Base-by-base conservation (phyloP, 2,888 invertebrate genomes). In the Sepiola atlantica region DNA sequence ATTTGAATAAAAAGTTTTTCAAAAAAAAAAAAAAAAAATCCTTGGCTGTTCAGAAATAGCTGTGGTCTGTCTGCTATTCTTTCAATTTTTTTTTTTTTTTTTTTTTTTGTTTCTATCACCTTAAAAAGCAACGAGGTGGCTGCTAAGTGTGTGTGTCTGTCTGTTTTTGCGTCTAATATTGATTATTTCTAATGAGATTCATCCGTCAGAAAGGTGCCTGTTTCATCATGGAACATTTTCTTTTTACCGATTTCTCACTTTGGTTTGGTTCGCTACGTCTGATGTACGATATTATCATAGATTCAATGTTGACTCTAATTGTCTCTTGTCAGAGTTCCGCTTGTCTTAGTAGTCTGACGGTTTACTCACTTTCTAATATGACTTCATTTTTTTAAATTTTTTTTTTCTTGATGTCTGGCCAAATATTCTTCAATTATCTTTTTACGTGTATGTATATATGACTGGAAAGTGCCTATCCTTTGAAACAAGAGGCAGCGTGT, bases 171-270 rank as follows among this genome's bases (percentile, higher is more conserved):
- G 77, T 77, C 77, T 77, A 4, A n/a, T 77, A 77, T 77, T 77
- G 77, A 77, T 77, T 77, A 77, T 77, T 77, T 32, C 77, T 77
- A 77, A 77, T 77, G 77, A 77, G n/a, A 77, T 77, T 77, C n/a
- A 10, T 77, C n/a, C n/a, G n/a, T n/a, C 77, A 77, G n/a, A 77
- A 77, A n/a, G 12, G n/a, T 77, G n/a, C n/a, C n/a, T 77, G n/a
- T 16, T 77, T 61, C 61, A 24, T 61, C 61, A 24, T n/a, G 61
- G 8, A 61, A 61, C 61, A 61, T 28, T 21, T 45, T 2, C 45
- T 45, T 45, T 45, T 45, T 61, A 61, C 61, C 12, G 28, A 28
- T 61, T 77, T 77, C n/a, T 77, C 77, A 77, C 77, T 32, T 16
- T 77, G 77, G 77, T 21, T 77, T 77, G 14, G 16, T 77, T 77